These are phyloP conservation scores for Limnephilus rhombicus DNA, from an alignment of 2,888 invertebrate species.

Conservation along the genomic window DNA sequence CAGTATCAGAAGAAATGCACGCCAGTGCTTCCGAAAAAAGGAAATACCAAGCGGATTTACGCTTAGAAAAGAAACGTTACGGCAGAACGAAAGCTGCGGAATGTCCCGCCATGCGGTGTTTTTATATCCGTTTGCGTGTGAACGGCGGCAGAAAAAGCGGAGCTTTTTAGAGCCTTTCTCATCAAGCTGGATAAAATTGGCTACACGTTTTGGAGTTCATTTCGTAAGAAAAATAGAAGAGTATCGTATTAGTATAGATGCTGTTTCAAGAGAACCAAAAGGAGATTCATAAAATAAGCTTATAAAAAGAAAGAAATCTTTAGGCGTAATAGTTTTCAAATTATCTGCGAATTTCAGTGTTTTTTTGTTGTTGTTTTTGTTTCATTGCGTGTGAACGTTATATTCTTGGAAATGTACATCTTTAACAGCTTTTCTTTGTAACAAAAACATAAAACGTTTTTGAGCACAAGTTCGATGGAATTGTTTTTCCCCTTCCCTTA, in stretches of 20 bases:
- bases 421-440: not conserved
- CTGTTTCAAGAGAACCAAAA: not conserved
- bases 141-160: slow-evolving; percentile 9
- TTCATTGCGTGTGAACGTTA: not conserved
- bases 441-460: not conserved
- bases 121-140: slow-evolving; percentile 49
- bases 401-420: not conserved
- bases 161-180: slow-evolving; percentile 25
- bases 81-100: slow-evolving; percentile 26
- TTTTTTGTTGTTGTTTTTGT: not conserved
- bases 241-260: not conserved
- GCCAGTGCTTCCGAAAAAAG: slow-evolving; percentile 32
- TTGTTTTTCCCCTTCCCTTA: not conserved
- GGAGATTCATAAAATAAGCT: not conserved
- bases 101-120: slow-evolving; percentile 40
- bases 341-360: not conserved
- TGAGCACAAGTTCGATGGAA: not conserved
- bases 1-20: slow-evolving; percentile 3
- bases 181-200: slow-evolving; percentile 10
- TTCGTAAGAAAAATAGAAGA: not conserved
- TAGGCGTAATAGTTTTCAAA: not conserved
- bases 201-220: not conserved
- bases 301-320: not conserved
- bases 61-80: slow-evolving; percentile 11
- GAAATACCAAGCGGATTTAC: slow-evolving; percentile 45